Conservation (phyloP, 2,888 invertebrate genomes). For the Lithophane leautieri region DNA sequence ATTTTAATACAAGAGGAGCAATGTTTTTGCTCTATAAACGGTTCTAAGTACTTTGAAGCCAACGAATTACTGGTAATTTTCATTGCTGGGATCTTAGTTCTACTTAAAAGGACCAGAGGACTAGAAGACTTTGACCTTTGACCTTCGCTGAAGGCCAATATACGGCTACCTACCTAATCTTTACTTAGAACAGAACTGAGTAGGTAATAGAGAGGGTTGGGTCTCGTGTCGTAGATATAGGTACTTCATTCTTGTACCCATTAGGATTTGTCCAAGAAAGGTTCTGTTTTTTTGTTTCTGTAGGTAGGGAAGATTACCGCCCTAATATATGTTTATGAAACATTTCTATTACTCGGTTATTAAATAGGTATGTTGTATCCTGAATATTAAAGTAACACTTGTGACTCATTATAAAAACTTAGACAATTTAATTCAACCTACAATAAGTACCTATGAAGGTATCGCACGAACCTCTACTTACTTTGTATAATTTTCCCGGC, state of each 20-base stretch:
- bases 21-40: constrained; percentile 39
- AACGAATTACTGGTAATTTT: constrained; percentile 40
- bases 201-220: constrained; percentile 53
- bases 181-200: constrained; percentile 48
- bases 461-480: not conserved
- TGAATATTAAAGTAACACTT: not conserved
- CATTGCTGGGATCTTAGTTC: constrained; percentile 29
- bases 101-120: constrained; percentile 32
- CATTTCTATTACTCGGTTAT: not conserved
- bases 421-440: not conserved
- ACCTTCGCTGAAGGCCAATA: constrained; percentile 53
- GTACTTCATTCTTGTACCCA: constrained; percentile 32
- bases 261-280: constrained; percentile 48
- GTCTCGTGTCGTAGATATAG: constrained; percentile 40
- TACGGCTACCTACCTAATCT: constrained; percentile 52
- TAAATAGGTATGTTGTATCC: not conserved
- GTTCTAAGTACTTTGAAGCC: constrained; percentile 17
- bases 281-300: constrained; percentile 5
- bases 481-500: constrained; percentile 12
- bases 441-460: not conserved
- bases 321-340: not conserved
- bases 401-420: not conserved
- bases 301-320: not conserved
- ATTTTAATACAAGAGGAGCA: constrained; percentile 30
- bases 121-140: constrained; percentile 48